Evolutionary conservation across 2,113 vertebrate species (phyloP).

Genomic region (Malurus melanocephalus): DNA sequence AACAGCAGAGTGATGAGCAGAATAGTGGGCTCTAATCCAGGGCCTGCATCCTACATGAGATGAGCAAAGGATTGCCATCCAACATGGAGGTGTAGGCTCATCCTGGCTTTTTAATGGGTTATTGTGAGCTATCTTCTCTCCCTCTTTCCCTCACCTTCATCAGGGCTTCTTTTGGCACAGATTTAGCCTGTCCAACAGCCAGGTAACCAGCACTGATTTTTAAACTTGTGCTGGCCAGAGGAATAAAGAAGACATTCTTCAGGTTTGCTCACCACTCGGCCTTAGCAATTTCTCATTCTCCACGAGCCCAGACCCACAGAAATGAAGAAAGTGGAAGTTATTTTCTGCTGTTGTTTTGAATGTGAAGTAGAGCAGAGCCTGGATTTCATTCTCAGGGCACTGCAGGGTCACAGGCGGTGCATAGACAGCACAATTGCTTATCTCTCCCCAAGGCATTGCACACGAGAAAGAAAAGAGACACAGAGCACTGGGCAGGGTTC

Average conservation of each 20-base stretch:
- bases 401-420: background rate
- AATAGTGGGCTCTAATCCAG: background rate
- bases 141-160: background rate
- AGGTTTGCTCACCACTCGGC: background rate
- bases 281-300: background rate
- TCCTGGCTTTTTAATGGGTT: background rate
- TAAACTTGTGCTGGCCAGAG: background rate
- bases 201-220: background rate
- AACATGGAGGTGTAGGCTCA: background rate
- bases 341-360: constrained; percentile 55
- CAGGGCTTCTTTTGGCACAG: background rate
- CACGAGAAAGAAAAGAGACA: constrained; percentile 1
- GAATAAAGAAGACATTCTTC: background rate
- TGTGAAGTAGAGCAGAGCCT: background rate
- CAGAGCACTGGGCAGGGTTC: background rate
- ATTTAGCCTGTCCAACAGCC: background rate
- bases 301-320: background rate
- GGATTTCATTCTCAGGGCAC: constrained; percentile 22
- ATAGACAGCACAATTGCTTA: constrained; percentile 28
- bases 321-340: constrained; percentile 22
- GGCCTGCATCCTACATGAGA: background rate
- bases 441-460: background rate
- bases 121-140: background rate
- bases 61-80: background rate
- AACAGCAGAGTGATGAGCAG: background rate